phyloP scores from a whole-genome alignment of 2,888 invertebrate genomes.

The Standfussiana lucernea region DNA sequence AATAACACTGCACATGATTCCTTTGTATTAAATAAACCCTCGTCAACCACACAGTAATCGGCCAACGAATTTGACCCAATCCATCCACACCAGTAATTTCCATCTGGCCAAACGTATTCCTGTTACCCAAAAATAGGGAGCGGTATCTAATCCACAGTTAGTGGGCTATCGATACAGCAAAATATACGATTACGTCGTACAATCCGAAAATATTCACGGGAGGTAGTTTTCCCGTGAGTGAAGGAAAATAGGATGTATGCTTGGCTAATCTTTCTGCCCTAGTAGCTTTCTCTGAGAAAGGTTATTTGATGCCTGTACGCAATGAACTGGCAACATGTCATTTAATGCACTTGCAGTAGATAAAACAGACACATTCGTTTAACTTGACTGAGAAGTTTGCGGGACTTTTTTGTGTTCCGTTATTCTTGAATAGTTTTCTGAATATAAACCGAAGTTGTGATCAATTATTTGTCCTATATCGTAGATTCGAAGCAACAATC shows the following conservation, averaged over 20 bases:
- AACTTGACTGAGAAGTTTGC: conserved; percentile 21
- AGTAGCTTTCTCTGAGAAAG: conserved; percentile 60
- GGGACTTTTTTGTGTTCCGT: conserved; percentile 2
- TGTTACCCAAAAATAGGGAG: conserved; percentile 40
- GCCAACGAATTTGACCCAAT: conserved; percentile 30
- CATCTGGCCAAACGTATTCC: conserved; percentile 51
- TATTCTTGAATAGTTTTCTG: neutral
- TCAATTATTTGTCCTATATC: neutral
- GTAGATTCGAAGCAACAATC: too few species aligned
- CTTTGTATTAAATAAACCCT: conserved; percentile 33
- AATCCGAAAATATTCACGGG: conserved; percentile 51
- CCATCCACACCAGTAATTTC: conserved; percentile 22
- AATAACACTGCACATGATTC: conserved; percentile 27
- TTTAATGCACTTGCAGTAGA: conserved; percentile 60
- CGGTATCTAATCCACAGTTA: conserved; percentile 55
- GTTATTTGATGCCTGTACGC: conserved; percentile 60
- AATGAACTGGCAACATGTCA: conserved; percentile 62
- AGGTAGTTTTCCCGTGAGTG: conserved; percentile 56
- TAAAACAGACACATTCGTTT: conserved; percentile 48
- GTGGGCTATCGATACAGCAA: conserved; percentile 48
- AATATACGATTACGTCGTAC: conserved; percentile 50
- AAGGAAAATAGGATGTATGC: conserved; percentile 66
- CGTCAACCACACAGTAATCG: conserved; percentile 23
- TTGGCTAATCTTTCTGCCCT: conserved; percentile 68
- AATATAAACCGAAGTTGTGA: neutral